Percentiles rank a stretch among this genome's conserved stretches.
These are phyloP conservation scores for Myotis davidii DNA, from an alignment of 2,113 vertebrate genomes.

Conservation along the genomic window DNA sequence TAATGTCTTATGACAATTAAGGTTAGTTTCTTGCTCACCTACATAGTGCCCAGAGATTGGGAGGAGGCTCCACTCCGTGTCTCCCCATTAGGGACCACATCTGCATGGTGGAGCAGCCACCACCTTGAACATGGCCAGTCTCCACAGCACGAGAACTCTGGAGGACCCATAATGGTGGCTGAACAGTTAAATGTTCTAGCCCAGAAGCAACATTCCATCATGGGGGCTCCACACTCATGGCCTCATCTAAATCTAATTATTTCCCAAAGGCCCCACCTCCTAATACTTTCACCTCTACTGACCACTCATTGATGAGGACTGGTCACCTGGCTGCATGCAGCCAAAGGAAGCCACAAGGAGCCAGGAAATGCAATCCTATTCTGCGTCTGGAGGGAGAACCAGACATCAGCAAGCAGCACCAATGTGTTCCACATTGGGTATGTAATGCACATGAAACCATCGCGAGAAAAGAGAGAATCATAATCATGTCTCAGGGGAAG, in stretches of 20 bases:
- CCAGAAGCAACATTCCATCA: not conserved
- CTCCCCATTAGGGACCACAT: not conserved
- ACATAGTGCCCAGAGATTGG: not conserved
- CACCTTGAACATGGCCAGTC: not conserved
- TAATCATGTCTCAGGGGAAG: slow-evolving; percentile 59
- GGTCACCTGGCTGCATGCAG: not conserved
- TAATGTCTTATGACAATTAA: not conserved
- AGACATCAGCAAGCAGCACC: not conserved
- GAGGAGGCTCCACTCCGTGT: not conserved
- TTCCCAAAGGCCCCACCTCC: no score
- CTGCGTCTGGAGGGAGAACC: not conserved
- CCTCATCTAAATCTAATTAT: no score
- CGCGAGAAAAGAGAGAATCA: slow-evolving; percentile 46
- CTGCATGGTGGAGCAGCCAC: not conserved
- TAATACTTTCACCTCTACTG: slow-evolving; percentile 1
- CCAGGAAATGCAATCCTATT: not conserved
- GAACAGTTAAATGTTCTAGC: not conserved
- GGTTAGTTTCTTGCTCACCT: not conserved
- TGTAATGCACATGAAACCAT: slow-evolving; percentile 56
- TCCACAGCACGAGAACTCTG: not conserved
- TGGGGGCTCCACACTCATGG: no score
- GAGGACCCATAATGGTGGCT: not conserved
- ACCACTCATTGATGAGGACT: not conserved
- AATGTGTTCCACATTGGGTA: not conserved
- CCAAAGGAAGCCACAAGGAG: not conserved